Evolutionary conservation across 2,113 vertebrate genomes (phyloP), one percentile per base, ranked within the genome.

Genomic region (Bungarus multicinctus): DNA sequence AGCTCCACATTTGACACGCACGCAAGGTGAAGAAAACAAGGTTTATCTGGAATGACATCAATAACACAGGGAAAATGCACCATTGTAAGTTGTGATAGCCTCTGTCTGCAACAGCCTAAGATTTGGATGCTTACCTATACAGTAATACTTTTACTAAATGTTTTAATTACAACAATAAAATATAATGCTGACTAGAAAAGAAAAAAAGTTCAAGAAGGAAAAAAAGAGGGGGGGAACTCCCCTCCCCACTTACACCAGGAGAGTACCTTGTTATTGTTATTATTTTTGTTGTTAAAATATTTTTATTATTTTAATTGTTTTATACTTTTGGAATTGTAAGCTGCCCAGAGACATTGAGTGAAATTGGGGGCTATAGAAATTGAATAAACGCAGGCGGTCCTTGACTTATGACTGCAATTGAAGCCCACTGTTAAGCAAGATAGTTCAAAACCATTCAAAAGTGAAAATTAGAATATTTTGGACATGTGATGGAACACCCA

Each of bases 51-150:
- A 94, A 53, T 85, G 23, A 60, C 89, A 81, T 92, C 93, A 89
- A 89, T n/a, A 91, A n/a, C 0, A 25, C 85, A 30, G 53, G 64
- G 12, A 2, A 69, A 91, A 0, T 0, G 0, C 39, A 18, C 53
- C 18, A 88, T 25, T 91, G 55, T 95, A 95, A 96, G 92, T 96
- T 96, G 94, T 93, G 93, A 92, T 95, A 87, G 91, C 96, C 34
- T 92, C 3, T 9, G 47, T 30, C 60, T 92, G 64, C 87, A 22
- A 45, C 12, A 95, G 50, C 90, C 74, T 34, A 43, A 89, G 93
- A 88, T 94, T 95, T 94, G 47, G 43, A 85, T 95, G 94, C 95
- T 96, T 95, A 86, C 94, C 8, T 27, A 11, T 8, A 25, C 7
- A 58, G 23, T 27, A 5, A n/a, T 4, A 16, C 14, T 5, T 69